phyloP scores from a whole-genome alignment of 1,140 invertebrate species.

The Drosophila nikananu region DNA sequence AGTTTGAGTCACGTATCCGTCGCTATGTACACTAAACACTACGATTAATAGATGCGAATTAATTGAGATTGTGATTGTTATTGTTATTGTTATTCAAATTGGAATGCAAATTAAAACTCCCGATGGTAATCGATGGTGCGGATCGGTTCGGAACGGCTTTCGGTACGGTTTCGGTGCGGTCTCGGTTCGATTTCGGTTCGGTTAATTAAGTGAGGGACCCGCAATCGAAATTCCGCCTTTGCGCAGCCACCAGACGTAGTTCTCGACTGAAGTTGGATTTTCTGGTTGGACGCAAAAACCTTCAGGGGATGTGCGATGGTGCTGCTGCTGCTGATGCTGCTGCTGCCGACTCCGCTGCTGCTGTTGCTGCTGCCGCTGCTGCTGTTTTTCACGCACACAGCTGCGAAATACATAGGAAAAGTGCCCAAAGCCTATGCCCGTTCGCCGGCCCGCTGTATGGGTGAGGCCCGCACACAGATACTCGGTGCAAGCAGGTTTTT shows the following conservation, averaged over 20 bases:
- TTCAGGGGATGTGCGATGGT: slow-evolving; percentile 82
- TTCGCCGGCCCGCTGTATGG: slow-evolving; percentile 36
- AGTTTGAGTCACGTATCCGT: slow-evolving; percentile 40
- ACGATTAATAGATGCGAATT: slow-evolving; percentile 14
- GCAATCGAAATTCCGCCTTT: slow-evolving; percentile 83
- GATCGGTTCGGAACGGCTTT: slow-evolving; percentile 26
- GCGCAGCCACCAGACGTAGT: slow-evolving; percentile 85
- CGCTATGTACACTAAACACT: slow-evolving; percentile 42
- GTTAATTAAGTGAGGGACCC: slow-evolving; percentile 74
- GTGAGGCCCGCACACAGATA: slow-evolving; percentile 41
- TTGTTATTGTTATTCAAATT: slow-evolving; percentile 25
- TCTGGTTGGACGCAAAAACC: slow-evolving; percentile 85
- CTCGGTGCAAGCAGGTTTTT: slow-evolving; percentile 45
- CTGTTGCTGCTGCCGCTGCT: slow-evolving; percentile 50
- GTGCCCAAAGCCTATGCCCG: slow-evolving; percentile 51
- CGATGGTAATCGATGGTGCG: slow-evolving; percentile 18
- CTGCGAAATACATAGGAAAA: slow-evolving; percentile 46
- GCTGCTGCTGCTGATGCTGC: slow-evolving; percentile 51
- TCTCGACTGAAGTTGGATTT: slow-evolving; percentile 85
- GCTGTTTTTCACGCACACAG: slow-evolving; percentile 38
- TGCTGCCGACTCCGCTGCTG: slow-evolving; percentile 47
- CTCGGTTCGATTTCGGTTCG: slow-evolving; percentile 54
- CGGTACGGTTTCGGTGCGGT: slow-evolving; percentile 33
- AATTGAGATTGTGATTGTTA: slow-evolving; percentile 4
- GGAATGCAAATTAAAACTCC: slow-evolving; percentile 11